Base-by-base conservation (phyloP, 2,797 vertebrate species). In the Rhyacichthys aspro region DNA sequence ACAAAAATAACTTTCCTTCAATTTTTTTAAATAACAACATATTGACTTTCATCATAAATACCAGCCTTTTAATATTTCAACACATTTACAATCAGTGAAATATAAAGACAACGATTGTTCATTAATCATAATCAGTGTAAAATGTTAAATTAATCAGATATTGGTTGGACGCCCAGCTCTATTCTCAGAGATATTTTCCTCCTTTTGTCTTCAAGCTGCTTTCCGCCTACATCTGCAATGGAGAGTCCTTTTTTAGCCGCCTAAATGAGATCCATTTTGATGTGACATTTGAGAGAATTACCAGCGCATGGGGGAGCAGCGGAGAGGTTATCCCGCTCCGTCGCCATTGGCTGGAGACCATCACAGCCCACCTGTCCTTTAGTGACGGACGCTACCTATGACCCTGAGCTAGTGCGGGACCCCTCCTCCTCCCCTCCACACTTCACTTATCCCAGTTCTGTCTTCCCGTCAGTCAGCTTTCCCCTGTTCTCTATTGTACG, bases 281-380 rank as follows among this genome's bases (percentile, higher is more conserved):
- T 88, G 83, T 90, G 88, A 90, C 89, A 90, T 91, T 90, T 89
- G 81, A 88, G 87, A 81, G 86, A 88, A 89, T 86, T 84, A 85
- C 83, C 73, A 65, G 81, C 67, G 71, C 74, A 78, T 55, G 63
- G 73, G 65, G 70, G 74, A 75, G 81, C 80, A 70, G 38, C 34
- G 65, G 66, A 65, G 85, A 85, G 86, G 87, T 79, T 84, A 85
- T 72, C 71, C 59, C 37, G 8, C 75, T 74, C 59, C 23, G 43
- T 43, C 18, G 41, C 70, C 23, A 86, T 88, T 87, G 86, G 83
- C 49, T 43, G 52, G 62, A 79, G 72, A 58, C 48, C 54, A 72
- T 55, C 74, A 68, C 76, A 52, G 65, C 78, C 79, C 78, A 85
- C 84, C 79, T 78, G 79, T 80, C 82, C 82, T 86, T 86, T 78